Evolutionary conservation across 35 echinoderm and acorn worm species (phyloP).

Genomic region (Chiridota heheva): DNA sequence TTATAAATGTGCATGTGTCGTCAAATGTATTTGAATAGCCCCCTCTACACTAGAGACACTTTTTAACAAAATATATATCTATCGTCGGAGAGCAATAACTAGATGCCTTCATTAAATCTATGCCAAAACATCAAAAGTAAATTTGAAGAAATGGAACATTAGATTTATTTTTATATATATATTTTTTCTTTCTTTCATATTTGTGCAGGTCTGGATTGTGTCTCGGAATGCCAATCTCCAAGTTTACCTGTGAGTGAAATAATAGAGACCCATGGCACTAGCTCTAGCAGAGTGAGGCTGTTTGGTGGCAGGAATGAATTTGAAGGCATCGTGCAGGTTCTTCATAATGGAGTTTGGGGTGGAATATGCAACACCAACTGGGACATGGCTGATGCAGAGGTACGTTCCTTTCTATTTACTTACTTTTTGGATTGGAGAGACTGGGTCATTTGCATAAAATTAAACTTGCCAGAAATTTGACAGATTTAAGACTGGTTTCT

Average conservation of each 20-base stretch:
- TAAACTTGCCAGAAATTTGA: neutral
- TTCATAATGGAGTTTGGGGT: constrained; percentile 63
- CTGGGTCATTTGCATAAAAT: neutral
- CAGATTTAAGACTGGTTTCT: neutral
- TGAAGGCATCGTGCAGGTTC: constrained; percentile 71
- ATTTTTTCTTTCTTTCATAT: neutral
- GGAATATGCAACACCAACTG: constrained; percentile 71
- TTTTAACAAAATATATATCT: neutral
- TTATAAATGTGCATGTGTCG: neutral
- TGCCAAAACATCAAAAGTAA: neutral
- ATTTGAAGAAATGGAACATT: neutral
- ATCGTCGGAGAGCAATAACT: neutral
- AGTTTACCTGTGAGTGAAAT: constrained; percentile 12
- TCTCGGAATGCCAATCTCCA: constrained; percentile 26
- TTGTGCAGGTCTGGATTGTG: constrained; percentile 51
- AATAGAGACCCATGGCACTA: neutral
- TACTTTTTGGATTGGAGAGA: neutral
- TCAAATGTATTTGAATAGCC: neutral
- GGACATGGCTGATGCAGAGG: constrained; percentile 68
- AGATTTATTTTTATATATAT: neutral
- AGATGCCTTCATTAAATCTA: too few relatives aligned
- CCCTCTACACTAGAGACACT: neutral
- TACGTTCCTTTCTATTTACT: neutral
- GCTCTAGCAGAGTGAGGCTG: constrained; percentile 40
- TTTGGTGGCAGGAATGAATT: constrained; percentile 46